These are phyloP conservation scores for Marronus borbonicus DNA, from an alignment of 2,888 invertebrate species.

Conservation along the genomic window DNA sequence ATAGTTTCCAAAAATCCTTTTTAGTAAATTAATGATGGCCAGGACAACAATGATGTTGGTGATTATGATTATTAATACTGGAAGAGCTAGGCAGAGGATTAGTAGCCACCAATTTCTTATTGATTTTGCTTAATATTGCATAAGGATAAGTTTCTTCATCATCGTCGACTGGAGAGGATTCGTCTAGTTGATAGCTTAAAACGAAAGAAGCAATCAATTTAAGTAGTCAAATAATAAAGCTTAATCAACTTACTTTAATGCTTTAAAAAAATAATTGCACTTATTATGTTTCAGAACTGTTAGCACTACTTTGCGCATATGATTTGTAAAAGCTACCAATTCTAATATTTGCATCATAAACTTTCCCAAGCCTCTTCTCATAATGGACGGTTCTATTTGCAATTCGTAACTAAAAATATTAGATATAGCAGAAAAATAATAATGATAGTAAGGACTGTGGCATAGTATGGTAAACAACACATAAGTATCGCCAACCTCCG, in stretches of 20 bases:
- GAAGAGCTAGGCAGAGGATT: conserved; percentile 41
- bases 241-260: conserved; percentile 76
- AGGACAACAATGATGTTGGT: conserved; percentile 55
- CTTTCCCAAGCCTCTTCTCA: conserved; percentile 87
- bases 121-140: conserved; percentile 76
- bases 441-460: too few relatives aligned
- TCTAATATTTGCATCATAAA: conserved; percentile 87
- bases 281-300: conserved; percentile 88
- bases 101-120: conserved; percentile 64
- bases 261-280: conserved; percentile 82
- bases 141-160: conserved; percentile 74
- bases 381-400: conserved; percentile 81
- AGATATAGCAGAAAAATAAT: neutral
- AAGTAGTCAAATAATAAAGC: conserved; percentile 14
- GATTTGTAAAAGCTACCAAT: conserved; percentile 80
- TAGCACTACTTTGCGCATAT: conserved; percentile 86
- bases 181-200: conserved; percentile 77
- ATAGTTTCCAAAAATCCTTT: neutral
- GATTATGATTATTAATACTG: conserved; percentile 48
- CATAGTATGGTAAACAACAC: too few relatives aligned
- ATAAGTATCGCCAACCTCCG: too few relatives aligned
- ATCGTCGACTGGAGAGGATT: conserved; percentile 77
- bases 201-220: neutral
- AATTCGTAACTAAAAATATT: conserved; percentile 83
- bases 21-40: conserved; percentile 51